Conservation (phyloP, 2,888 invertebrate genomes). For the Craniophora ligustri region DNA sequence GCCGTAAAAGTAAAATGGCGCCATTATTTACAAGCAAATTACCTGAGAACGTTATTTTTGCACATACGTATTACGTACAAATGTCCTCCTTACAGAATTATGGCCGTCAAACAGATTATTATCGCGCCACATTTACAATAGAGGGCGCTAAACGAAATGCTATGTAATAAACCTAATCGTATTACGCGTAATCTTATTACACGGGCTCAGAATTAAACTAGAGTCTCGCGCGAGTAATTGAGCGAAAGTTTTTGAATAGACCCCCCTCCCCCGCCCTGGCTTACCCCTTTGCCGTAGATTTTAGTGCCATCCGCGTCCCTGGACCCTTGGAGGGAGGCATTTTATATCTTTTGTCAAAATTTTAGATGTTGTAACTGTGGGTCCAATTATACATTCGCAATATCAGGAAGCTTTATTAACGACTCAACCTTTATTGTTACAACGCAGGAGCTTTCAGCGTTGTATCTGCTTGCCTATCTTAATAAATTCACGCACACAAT, state of each 20-base stretch:
- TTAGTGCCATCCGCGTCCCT: conserved; percentile 44
- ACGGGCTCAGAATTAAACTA: conserved; percentile 55
- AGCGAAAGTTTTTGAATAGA: conserved; percentile 61
- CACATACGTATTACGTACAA: conserved; percentile 35
- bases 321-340: conserved; percentile 49
- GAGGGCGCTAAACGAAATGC: conserved; percentile 50
- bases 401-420: conserved; percentile 52
- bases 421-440: conserved; percentile 40
- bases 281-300: conserved; percentile 34
- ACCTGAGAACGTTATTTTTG: conserved; percentile 36
- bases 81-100: conserved; percentile 29
- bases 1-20: conserved; percentile 37
- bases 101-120: conserved; percentile 45
- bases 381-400: conserved; percentile 52
- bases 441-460: conserved; percentile 15
- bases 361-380: conserved; percentile 51
- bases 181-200: conserved; percentile 60
- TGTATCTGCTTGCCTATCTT: conserved; percentile 7
- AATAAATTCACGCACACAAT: conserved; percentile 14
- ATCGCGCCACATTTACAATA: conserved; percentile 50
- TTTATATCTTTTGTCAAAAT: conserved; percentile 57
- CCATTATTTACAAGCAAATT: conserved; percentile 51
- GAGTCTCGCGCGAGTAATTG: conserved; percentile 57
- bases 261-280: conserved; percentile 8
- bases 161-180: conserved; percentile 52